These are phyloP conservation scores for Liopterus haemorrhoidalis DNA, from an alignment of 2,888 invertebrate genomes.

Conservation along the genomic window DNA sequence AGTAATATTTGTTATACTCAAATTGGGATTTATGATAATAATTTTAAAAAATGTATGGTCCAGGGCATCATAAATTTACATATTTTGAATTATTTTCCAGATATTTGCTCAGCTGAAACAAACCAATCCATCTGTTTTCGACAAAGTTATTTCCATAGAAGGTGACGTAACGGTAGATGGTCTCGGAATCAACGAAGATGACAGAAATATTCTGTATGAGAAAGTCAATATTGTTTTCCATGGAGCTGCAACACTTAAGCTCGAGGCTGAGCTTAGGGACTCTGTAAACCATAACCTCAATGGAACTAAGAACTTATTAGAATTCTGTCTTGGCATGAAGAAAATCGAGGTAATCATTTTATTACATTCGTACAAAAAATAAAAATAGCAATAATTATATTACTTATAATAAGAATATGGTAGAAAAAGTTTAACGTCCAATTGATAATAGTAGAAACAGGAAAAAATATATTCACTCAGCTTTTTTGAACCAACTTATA, in stretches of 20 bases:
- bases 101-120: constrained; percentile 36
- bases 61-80: no score
- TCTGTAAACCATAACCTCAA: constrained; percentile 57
- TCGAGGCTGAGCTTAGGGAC: constrained; percentile 55
- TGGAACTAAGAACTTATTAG: constrained; percentile 52
- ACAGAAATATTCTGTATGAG: constrained; percentile 44
- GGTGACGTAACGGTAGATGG: constrained; percentile 44
- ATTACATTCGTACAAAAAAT: not conserved
- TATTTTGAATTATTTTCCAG: no score
- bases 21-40: no score
- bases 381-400: not conserved
- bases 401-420: no score
- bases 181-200: constrained; percentile 41
- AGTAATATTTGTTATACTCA: no score
- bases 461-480: no score
- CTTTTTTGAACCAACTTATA: no score
- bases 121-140: constrained; percentile 42
- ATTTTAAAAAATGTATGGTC: no score
- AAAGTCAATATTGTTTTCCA: constrained; percentile 58
- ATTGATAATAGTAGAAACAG: no score
- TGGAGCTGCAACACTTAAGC: constrained; percentile 59
- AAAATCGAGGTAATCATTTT: constrained; percentile 27
- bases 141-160: constrained; percentile 49
- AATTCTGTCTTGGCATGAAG: constrained; percentile 33
- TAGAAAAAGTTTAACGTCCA: no score